Percentiles rank a stretch among this genome's conserved stretches.
phyloP scores from a whole-genome alignment of 2,797 vertebrate genomes.

The Orestias chungarensis region DNA sequence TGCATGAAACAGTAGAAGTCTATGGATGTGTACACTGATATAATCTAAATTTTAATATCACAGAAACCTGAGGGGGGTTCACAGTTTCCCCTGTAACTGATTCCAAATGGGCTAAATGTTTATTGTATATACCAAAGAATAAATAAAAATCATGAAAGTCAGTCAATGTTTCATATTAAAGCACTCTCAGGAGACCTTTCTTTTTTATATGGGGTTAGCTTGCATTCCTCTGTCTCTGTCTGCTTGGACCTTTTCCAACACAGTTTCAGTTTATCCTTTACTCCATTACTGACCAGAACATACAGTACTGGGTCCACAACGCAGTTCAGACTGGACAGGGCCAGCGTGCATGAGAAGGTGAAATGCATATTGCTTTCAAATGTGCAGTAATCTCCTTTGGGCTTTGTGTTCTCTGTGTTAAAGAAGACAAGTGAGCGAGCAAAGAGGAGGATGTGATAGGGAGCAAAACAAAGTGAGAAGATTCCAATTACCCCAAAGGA shows the following conservation, averaged over 20 bases:
- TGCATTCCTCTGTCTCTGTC: conserved; percentile 7
- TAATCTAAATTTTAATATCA: background rate
- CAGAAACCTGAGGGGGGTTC: background rate
- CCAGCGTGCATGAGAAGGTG: conserved; percentile 73
- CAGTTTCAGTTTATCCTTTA: conserved; percentile 62
- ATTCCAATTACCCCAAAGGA: conserved; percentile 80
- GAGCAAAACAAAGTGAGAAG: conserved; percentile 82
- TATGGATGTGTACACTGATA: background rate
- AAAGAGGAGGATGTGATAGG: conserved; percentile 80
- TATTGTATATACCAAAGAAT: background rate
- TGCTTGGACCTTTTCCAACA: conserved; percentile 40
- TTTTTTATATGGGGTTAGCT: conserved; percentile 13
- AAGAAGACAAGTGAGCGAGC: conserved; percentile 71
- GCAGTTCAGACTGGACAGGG: conserved; percentile 81
- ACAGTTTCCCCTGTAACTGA: background rate
- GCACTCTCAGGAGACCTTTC: conserved; percentile 2
- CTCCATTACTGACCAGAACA: conserved; percentile 77
- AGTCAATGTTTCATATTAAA: conserved; percentile 55
- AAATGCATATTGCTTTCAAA: conserved; percentile 74
- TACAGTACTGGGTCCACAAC: conserved; percentile 83
- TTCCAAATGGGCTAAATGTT: background rate
- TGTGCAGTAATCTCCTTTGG: conserved; percentile 52
- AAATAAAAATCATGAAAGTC: background rate
- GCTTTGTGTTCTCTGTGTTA: accelerated
- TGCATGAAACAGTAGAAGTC: background rate